A percentile compares a stretch with the other conserved stretches of the same genome.
phyloP scores from a whole-genome alignment of 2,888 invertebrate genomes.

The Allygus modestus region DNA sequence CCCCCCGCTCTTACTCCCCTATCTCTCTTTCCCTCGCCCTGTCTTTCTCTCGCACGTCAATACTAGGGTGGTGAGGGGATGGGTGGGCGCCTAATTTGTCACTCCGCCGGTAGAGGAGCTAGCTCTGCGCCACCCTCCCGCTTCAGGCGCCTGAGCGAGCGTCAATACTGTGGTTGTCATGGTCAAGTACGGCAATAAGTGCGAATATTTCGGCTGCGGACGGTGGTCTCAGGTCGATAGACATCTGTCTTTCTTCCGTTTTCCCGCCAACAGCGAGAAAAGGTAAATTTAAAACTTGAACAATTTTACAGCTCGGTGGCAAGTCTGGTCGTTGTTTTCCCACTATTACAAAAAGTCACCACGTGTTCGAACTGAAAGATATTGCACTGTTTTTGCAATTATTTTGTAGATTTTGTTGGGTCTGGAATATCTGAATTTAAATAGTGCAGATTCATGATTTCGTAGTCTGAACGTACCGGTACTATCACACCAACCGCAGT shows the following conservation, averaged over 20 bases:
- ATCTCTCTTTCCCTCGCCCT: slow-evolving; percentile 12
- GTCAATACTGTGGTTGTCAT: neutral
- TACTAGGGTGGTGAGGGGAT: too few relatives aligned
- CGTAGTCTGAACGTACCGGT: too few relatives aligned
- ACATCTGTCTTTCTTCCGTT: slow-evolving; percentile 24
- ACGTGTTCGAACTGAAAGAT: too few relatives aligned
- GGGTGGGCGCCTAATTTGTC: slow-evolving; percentile 1
- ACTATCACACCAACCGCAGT: too few relatives aligned
- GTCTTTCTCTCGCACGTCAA: slow-evolving; percentile 7
- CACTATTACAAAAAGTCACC: too few relatives aligned
- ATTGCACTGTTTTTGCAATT: too few relatives aligned
- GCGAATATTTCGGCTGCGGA: slow-evolving; percentile 30
- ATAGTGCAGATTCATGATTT: too few relatives aligned
- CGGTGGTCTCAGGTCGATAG: neutral
- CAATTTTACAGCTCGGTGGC: too few relatives aligned
- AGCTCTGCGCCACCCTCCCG: neutral
- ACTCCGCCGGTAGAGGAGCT: slow-evolving; percentile 5
- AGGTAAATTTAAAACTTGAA: too few relatives aligned
- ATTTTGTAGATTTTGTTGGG: too few relatives aligned
- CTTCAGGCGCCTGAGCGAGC: neutral
- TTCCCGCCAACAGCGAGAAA: slow-evolving; percentile 35
- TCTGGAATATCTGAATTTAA: too few relatives aligned
- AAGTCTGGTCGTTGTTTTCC: too few relatives aligned
- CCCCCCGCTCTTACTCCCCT: neutral
- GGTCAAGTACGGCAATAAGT: slow-evolving; percentile 40